phyloP scores from a whole-genome alignment of 2,888 invertebrate species.

The Erebia ligea region DNA sequence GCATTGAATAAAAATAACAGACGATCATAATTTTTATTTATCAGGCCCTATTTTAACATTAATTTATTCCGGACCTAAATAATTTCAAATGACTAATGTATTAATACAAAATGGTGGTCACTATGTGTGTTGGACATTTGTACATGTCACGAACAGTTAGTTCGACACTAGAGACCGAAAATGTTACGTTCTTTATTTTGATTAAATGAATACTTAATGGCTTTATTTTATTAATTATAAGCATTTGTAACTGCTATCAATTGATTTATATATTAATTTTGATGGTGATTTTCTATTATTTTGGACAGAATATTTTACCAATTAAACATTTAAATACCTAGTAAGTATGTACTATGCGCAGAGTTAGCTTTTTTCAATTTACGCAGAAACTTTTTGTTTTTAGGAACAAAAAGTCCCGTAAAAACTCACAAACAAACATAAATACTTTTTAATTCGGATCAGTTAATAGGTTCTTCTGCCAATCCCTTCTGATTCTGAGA shows the following conservation, averaged over 20 bases:
- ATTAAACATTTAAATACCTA: too few relatives aligned
- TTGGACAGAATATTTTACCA: too few relatives aligned
- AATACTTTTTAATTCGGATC: too few relatives aligned
- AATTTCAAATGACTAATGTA: constrained; percentile 13
- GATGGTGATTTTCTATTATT: not conserved
- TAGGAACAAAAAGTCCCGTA: too few relatives aligned
- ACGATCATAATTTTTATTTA: not conserved
- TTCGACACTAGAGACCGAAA: constrained; percentile 3
- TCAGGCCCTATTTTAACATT: constrained; percentile 1
- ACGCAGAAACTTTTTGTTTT: too few relatives aligned
- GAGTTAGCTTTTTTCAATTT: too few relatives aligned
- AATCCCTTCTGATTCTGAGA: too few relatives aligned
- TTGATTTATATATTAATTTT: constrained; percentile 1
- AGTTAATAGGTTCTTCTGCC: too few relatives aligned
- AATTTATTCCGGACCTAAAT: constrained; percentile 16
- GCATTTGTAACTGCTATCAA: not conserved
- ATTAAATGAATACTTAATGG: constrained; percentile 18
- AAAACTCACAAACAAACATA: too few relatives aligned
- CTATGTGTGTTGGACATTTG: constrained; percentile 11
- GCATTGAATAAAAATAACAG: not conserved
- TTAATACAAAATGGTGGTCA: constrained; percentile 16
- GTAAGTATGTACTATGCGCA: too few relatives aligned
- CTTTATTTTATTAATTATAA: constrained; percentile 2
- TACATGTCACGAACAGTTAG: constrained; percentile 13
- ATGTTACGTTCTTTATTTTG: constrained; percentile 3